phyloP scores from a whole-genome alignment of 2,113 vertebrate genomes.

The Daubentonia madagascariensis region DNA sequence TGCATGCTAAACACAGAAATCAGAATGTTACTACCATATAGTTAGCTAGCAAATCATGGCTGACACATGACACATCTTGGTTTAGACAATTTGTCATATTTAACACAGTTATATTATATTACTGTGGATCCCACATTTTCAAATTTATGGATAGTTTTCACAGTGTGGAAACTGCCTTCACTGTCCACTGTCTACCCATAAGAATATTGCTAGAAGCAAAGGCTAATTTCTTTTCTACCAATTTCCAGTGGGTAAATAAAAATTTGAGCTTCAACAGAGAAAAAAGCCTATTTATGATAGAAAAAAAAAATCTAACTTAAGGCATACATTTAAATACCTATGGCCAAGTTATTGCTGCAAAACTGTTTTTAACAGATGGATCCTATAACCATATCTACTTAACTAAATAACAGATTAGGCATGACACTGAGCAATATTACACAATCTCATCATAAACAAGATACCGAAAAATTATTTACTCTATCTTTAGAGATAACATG shows the following conservation, averaged over 20 bases:
- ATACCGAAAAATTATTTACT: constrained; percentile 1
- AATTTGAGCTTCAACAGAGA: neutral
- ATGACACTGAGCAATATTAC: neutral
- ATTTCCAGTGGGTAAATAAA: neutral
- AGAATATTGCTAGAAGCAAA: neutral
- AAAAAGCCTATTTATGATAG: neutral
- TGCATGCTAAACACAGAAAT: neutral
- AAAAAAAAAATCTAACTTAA: neutral
- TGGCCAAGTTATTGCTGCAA: neutral
- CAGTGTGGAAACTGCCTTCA: neutral
- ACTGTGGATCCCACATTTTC: neutral
- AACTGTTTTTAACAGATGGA: neutral
- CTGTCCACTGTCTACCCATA: neutral
- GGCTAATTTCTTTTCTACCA: neutral
- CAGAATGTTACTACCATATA: neutral
- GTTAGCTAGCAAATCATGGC: constrained; percentile 19
- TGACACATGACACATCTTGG: neutral
- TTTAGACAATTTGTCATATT: neutral
- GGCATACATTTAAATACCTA: neutral
- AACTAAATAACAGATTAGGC: constrained; percentile 7
- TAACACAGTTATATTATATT: neutral
- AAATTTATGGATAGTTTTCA: neutral
- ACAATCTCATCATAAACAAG: neutral
- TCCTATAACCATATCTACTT: neutral
- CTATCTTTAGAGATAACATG: neutral